Percentiles rank a stretch among this genome's conserved stretches.
Evolutionary conservation across 2,797 vertebrate genomes (phyloP).

Genomic region (Phoxinus dragarum): DNA sequence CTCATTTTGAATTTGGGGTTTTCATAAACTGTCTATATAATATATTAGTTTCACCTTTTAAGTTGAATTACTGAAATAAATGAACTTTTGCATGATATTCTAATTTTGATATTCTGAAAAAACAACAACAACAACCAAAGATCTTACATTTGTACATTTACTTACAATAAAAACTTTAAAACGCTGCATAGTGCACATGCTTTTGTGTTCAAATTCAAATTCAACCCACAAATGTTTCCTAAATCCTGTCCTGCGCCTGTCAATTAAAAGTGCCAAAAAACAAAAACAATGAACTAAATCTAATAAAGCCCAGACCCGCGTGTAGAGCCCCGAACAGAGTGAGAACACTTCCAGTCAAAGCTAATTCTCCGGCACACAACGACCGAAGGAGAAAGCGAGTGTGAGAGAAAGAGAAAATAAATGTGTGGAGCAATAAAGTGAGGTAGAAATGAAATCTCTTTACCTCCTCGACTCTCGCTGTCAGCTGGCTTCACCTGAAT

Average conservation of each 20-base stretch:
- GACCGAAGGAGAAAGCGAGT: slow-evolving; percentile 13
- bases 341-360: slow-evolving; percentile 7
- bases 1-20: too few relatives aligned
- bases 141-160: not conserved
- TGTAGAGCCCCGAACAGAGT: not conserved
- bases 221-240: not conserved
- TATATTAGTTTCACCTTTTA: too few relatives aligned
- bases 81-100: too few relatives aligned
- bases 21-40: too few relatives aligned
- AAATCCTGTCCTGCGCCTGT: not conserved
- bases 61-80: too few relatives aligned
- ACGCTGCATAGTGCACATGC: not conserved
- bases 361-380: not conserved
- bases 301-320: not conserved
- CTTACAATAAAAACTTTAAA: not conserved
- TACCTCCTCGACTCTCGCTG: slow-evolving; percentile 92
- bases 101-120: not conserved
- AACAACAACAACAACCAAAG: not conserved
- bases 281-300: not conserved
- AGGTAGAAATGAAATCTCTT: slow-evolving; percentile 74
- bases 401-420: slow-evolving; percentile 33
- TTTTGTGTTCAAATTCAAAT: not conserved
- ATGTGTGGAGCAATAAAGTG: slow-evolving; percentile 30
- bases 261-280: not conserved
- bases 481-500: slow-evolving; percentile 91